Evolutionary conservation across 2,888 invertebrate species (phyloP), one percentile per base, ranked within the genome.

Genomic region (Sthenelais limicola): DNA sequence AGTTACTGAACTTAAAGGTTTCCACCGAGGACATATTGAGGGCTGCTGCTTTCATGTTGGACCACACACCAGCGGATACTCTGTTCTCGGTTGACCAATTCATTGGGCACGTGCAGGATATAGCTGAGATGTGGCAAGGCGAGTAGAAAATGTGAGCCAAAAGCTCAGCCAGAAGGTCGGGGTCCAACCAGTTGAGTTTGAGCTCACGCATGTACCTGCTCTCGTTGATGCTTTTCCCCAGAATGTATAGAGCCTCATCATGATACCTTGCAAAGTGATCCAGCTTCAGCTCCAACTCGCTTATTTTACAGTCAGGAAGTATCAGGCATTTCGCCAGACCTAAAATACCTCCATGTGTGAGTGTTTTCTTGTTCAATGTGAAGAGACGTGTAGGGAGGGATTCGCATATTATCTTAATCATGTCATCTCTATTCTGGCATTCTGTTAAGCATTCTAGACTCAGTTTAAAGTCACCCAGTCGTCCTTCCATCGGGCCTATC

Each of bases 21-120:
- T 77, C 70, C 1, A 82, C 78, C 43, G 77, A 74, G 12, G 52
- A 68, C 80, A 84, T 82, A 68, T 79, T 78, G 47, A 75, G 68
- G 68, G 83, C 80, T 5, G 82, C 81, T 18, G 78, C 77, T 67
- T 82, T 82, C 21, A 85, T 73, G 28, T 82, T 79, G 0, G 81
- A 80, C 82, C 83, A 84, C 12, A 83, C 81, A n/a, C 77, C 78
- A 5, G 84, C 83, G n/a, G 81, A 71, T 1, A 82, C 73, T 0
- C 75, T 72, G 28, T 79, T 79, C 0, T 68, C 56, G 1, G 76
- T 12, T 4, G 73, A 72, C 32, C 24, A 9, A 35, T 75, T 74
- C 24, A 76, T 72, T 24, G 68, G 74, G 32, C 79, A 78, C 24
- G 79, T 76, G 5, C 83, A 62, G 4, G 76, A 74, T 28, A 84